Evolutionary conservation across 2,888 invertebrate species (phyloP).

Genomic region (Drosophila mimica): DNA sequence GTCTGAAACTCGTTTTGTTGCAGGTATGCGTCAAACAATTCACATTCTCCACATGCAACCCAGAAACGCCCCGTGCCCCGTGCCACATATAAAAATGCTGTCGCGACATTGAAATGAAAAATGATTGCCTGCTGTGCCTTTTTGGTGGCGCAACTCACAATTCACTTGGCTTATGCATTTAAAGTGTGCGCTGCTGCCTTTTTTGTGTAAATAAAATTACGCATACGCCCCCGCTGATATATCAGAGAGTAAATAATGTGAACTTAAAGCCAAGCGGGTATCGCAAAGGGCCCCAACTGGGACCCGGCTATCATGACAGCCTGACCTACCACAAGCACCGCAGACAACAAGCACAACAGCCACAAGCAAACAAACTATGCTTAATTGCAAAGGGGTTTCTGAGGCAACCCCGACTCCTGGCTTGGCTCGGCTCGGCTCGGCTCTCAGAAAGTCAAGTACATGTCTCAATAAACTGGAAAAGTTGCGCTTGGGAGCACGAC

Average conservation of each 20-base stretch:
- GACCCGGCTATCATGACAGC: slow-evolving; percentile 21
- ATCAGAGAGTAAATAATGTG: slow-evolving; percentile 24
- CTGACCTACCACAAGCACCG: slow-evolving; percentile 56
- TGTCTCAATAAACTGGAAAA: slow-evolving; percentile 68
- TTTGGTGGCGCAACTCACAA: slow-evolving; percentile 36
- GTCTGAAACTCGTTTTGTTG: slow-evolving; percentile 5
- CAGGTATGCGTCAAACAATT: slow-evolving; percentile 28
- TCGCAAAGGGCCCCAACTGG: slow-evolving; percentile 10
- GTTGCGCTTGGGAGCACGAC: slow-evolving; percentile 62
- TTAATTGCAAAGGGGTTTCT: slow-evolving; percentile 64
- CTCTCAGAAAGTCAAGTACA: slow-evolving; percentile 62
- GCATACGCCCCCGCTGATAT: slow-evolving; percentile 42
- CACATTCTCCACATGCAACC: slow-evolving; percentile 2
- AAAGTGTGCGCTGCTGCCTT: slow-evolving; percentile 37
- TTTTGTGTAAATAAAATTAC: slow-evolving; percentile 55
- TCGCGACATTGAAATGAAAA: slow-evolving; percentile 67
- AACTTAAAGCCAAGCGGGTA: slow-evolving; percentile 29
- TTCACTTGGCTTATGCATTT: slow-evolving; percentile 31
- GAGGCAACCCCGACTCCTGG: slow-evolving; percentile 16
- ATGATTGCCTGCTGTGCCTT: slow-evolving; percentile 58
- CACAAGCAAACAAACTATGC: slow-evolving; percentile 64
- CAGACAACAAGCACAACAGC: slow-evolving; percentile 34
- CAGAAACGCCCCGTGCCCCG: background rate
- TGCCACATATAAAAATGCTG: slow-evolving; percentile 31
- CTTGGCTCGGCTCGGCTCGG: slow-evolving; percentile 7